Conservation (phyloP, 1,140 invertebrate species). For the Bombyx mandarina region DNA sequence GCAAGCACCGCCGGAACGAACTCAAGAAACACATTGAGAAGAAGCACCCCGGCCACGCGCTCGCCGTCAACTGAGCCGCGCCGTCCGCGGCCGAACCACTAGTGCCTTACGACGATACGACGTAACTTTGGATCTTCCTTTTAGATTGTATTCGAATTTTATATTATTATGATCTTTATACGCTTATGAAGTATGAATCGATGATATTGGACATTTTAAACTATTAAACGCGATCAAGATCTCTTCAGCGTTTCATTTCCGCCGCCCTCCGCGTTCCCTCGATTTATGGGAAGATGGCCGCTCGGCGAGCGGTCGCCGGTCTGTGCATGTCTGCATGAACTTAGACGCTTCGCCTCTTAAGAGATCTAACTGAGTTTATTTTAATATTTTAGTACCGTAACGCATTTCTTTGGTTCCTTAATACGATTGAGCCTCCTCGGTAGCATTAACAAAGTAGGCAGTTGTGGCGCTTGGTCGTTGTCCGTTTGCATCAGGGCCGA, state of each 20-base stretch:
- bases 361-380: slow-evolving; percentile 66
- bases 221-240: slow-evolving; percentile 50
- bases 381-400: slow-evolving; percentile 59
- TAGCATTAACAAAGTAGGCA: slow-evolving; percentile 65
- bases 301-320: slow-evolving; percentile 33
- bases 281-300: slow-evolving; percentile 63
- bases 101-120: slow-evolving; percentile 28
- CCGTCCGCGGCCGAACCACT: slow-evolving; percentile 15
- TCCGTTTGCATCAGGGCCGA: slow-evolving; percentile 61
- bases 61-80: slow-evolving; percentile 12
- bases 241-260: slow-evolving; percentile 37
- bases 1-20: slow-evolving; percentile 69
- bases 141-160: slow-evolving; percentile 52
- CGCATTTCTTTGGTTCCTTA: slow-evolving; percentile 71
- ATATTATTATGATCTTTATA: slow-evolving; percentile 40
- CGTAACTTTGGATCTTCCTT: slow-evolving; percentile 41
- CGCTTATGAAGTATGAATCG: slow-evolving; percentile 39
- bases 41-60: slow-evolving; percentile 52
- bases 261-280: slow-evolving; percentile 13
- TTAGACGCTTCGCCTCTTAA: slow-evolving; percentile 68
- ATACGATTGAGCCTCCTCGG: slow-evolving; percentile 63
- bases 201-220: slow-evolving; percentile 57
- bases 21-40: slow-evolving; percentile 72
- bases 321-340: slow-evolving; percentile 69
- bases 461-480: slow-evolving; percentile 43